Base-by-base conservation (phyloP, 2,888 invertebrate genomes). In the Drosophila colorata region DNA sequence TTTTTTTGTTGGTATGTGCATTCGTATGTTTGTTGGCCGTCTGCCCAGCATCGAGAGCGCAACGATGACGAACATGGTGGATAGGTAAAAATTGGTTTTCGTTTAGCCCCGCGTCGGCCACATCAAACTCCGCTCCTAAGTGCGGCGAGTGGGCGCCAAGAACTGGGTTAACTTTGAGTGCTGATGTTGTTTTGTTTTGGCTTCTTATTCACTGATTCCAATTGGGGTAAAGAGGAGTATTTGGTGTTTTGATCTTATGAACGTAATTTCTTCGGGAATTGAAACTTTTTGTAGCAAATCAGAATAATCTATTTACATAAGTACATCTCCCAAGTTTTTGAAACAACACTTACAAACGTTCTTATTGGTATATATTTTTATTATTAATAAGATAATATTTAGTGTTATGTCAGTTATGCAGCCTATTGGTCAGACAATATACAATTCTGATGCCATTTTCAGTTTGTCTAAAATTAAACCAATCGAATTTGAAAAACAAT, bases 81-180 rank as follows among this genome's bases (percentile, higher is more conserved):
- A 78, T 72, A 78, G 78, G 78, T 75, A 78, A 76, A 66, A 60
- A 60, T 75, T 75, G 69, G 37, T 31, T 68, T 73, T 49, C 9
- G 9, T 16, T 46, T 37, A 28, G n/a, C 8, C 7, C 9, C 0
- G 2, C 38, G 25, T 40, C 73, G 60, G 56, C 64, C 58, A 68
- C 59, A 61, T 69, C 69, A 79, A 88, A 80, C 68, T 74, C 33
- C 33, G 66, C 67, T 64, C 41, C 52, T 46, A 53, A 66, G 64
- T 67, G 73, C 65, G 53, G 44, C 48, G 64, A 56, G 77, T 81
- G 75, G 79, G 79, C 72, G 79, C 74, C 71, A 58, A 70, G 67
- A 83, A 86, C 77, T 83, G 72, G 83, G 83, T 88, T 83, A 83
- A 52, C 63, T 70, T 65, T 66, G 47, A 53, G 38, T 63, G 59